These are phyloP conservation scores for Pseudorhombus dupliciocellatus DNA, from an alignment of 2,113 vertebrate species.

Conservation along the genomic window DNA sequence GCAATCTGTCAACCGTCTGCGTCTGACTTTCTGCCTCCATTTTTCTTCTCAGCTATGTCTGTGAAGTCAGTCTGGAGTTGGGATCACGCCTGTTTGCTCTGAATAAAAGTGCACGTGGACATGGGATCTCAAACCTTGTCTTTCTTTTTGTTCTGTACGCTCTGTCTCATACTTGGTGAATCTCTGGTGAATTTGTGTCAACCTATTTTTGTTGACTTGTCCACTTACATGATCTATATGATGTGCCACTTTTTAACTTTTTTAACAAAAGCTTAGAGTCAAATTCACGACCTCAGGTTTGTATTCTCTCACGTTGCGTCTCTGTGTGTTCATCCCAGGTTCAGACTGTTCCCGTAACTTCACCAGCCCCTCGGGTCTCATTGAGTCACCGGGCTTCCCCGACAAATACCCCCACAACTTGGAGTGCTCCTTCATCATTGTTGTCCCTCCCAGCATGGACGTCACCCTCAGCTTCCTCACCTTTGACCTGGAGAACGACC, in stretches of 20 bases:
- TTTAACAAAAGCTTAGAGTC: no score
- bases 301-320: neutral
- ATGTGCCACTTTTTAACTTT: no score
- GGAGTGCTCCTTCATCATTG: slow-evolving; percentile 95
- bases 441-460: slow-evolving; percentile 94
- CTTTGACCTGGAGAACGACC: slow-evolving; percentile 97
- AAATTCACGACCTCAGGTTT: neutral
- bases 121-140: no score
- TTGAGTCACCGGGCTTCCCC: slow-evolving; percentile 95
- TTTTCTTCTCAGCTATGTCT: no score
- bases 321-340: slow-evolving; percentile 76
- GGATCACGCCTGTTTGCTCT: no score
- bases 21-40: neutral
- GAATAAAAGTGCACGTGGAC: no score
- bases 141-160: no score
- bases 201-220: no score
- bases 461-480: slow-evolving; percentile 93
- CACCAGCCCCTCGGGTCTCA: slow-evolving; percentile 88
- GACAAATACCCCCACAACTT: slow-evolving; percentile 99
- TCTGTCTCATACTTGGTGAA: no score
- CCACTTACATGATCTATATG: no score
- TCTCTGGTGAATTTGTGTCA: no score
- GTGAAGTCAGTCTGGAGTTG: no score
- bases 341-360: slow-evolving; percentile 98
- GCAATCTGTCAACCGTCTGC: slow-evolving; percentile 19